Evolutionary conservation across 2,113 vertebrate genomes (phyloP).

Genomic region (Manacus vitellinus): DNA sequence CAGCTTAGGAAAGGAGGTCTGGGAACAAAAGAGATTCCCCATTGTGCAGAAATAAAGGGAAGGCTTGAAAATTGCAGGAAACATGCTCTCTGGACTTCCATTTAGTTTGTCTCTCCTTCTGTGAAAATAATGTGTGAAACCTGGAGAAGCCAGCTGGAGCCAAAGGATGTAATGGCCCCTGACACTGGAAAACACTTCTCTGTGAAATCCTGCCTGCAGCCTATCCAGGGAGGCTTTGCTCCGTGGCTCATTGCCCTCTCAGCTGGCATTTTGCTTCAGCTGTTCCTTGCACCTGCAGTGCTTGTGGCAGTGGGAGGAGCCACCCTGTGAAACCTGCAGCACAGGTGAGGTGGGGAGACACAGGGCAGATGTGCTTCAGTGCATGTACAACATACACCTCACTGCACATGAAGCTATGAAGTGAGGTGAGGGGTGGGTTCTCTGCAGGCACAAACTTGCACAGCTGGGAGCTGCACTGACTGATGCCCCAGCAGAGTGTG

Average conservation of each 20-base stretch:
- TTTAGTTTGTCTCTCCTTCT: background rate
- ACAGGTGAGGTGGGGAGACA: background rate
- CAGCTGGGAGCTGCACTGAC: background rate
- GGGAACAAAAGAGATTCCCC: background rate
- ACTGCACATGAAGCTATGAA: rapidly evolving
- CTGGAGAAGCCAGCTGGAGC: conserved; percentile 1
- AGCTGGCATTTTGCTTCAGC: conserved; percentile 2
- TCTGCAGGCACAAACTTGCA: background rate
- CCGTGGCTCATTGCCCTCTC: background rate
- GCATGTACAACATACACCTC: rapidly evolving
- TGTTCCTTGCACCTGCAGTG: background rate
- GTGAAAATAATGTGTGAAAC: conserved; percentile 16
- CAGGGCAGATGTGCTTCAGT: background rate
- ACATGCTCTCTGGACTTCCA: background rate
- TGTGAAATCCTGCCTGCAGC: background rate
- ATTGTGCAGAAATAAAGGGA: background rate
- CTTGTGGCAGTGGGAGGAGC: background rate
- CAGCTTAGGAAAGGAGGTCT: background rate
- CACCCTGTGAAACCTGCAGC: background rate
- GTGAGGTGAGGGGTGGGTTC: background rate
- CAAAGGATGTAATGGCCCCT: background rate
- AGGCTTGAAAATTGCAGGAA: background rate
- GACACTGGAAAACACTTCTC: background rate
- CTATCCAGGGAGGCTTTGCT: background rate
- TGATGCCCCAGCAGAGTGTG: background rate